A percentile compares a stretch with the other conserved stretches of the same genome.
These are phyloP conservation scores for Gavia stellata DNA, from an alignment of 2,113 vertebrate genomes.

Conservation along the genomic window DNA sequence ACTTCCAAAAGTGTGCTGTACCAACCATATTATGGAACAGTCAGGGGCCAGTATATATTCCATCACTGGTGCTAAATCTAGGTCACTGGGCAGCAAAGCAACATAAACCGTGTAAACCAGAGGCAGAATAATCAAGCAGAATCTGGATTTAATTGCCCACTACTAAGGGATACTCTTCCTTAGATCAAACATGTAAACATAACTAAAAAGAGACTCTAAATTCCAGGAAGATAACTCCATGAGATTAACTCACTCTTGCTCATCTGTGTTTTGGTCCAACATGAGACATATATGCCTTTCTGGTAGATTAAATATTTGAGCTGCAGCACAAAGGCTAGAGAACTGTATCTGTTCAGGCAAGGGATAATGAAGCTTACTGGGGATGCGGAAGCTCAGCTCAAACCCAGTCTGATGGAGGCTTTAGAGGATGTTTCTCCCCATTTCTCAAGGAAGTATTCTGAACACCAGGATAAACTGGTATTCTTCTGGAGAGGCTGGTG, in stretches of 20 bases:
- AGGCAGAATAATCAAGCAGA: not conserved
- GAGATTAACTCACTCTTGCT: not conserved
- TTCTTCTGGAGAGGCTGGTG: too few species aligned
- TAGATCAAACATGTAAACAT: not conserved
- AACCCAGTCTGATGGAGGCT: fast-evolving
- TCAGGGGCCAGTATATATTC: not conserved
- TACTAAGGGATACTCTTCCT: not conserved
- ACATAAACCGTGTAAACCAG: not conserved
- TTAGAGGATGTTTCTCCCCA: not conserved
- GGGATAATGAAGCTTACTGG: not conserved
- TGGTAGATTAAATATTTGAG: not conserved
- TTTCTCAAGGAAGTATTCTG: not conserved
- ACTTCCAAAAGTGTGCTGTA: not conserved
- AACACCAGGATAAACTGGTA: not conserved
- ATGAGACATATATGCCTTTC: not conserved
- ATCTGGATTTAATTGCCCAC: not conserved
- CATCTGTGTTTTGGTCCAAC: not conserved
- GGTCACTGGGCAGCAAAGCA: not conserved
- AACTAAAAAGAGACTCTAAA: not conserved
- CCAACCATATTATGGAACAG: not conserved
- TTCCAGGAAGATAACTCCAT: not conserved
- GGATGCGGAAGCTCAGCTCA: not conserved
- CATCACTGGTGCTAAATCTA: not conserved
- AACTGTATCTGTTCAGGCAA: not conserved
- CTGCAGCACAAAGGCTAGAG: not conserved